phyloP scores from a whole-genome alignment of 2,113 vertebrate species.

The Pionites leucogaster region DNA sequence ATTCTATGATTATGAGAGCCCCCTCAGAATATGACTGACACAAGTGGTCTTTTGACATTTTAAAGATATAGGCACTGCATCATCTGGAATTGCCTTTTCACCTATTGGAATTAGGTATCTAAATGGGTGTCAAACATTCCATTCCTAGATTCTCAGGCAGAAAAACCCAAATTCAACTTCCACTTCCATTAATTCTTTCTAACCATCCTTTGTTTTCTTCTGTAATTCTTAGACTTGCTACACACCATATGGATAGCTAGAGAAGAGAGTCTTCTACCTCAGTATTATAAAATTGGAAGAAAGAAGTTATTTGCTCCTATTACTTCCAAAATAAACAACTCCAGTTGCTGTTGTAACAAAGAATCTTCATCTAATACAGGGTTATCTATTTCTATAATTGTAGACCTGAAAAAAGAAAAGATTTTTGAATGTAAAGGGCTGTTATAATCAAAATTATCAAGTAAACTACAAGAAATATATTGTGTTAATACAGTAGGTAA shows the following conservation, averaged over 20 bases:
- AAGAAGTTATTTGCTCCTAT: background rate
- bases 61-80: background rate
- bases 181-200: background rate
- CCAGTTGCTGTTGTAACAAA: background rate
- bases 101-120: background rate
- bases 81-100: background rate
- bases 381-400: background rate
- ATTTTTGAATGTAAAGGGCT: background rate
- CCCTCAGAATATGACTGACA: background rate
- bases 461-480: background rate
- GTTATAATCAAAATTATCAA: background rate
- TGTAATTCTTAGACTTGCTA: background rate
- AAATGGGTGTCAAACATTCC: background rate
- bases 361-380: background rate
- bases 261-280: background rate
- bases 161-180: background rate
- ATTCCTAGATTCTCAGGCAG: background rate
- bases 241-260: background rate
- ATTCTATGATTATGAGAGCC: rapidly evolving
- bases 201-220: background rate
- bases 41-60: background rate
- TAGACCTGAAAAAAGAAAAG: background rate
- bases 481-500: background rate
- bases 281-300: background rate
- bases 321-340: background rate